These are phyloP conservation scores for Drosophila seclusa DNA, from an alignment of 2,888 invertebrate genomes.

Conservation along the genomic window DNA sequence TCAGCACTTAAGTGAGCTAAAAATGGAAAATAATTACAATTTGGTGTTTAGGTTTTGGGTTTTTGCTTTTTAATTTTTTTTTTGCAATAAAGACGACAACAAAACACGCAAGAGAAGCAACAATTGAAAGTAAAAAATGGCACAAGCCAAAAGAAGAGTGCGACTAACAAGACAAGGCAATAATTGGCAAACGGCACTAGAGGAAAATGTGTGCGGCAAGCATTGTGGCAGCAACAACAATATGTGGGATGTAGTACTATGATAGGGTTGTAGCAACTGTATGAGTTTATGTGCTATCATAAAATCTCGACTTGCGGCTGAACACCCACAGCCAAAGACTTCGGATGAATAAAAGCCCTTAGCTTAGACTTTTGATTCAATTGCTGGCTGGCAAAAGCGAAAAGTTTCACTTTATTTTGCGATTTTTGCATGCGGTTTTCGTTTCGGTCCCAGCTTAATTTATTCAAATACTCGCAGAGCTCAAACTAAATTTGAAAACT, in stretches of 20 bases:
- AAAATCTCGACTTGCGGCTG: slow-evolving; percentile 24
- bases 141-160: slow-evolving; percentile 16
- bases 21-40: slow-evolving; percentile 54
- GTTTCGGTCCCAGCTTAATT: slow-evolving; percentile 11
- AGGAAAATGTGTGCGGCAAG: slow-evolving; percentile 58
- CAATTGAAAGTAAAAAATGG: slow-evolving; percentile 46
- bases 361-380: slow-evolving; percentile 59
- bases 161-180: slow-evolving; percentile 39
- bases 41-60: not conserved
- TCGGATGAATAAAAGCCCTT: slow-evolving; percentile 9
- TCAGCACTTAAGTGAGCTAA: slow-evolving; percentile 28
- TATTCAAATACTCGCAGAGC: slow-evolving; percentile 26
- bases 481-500: slow-evolving; percentile 23
- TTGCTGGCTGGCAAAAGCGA: slow-evolving; percentile 39
- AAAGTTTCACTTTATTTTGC: slow-evolving; percentile 64
- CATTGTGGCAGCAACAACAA: slow-evolving; percentile 20
- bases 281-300: slow-evolving; percentile 52
- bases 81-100: slow-evolving; percentile 39
- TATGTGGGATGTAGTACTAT: not conserved
- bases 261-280: not conserved
- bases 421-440: slow-evolving; percentile 26
- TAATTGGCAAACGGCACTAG: slow-evolving; percentile 57
- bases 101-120: slow-evolving; percentile 1
- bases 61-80: slow-evolving; percentile 1
- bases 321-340: slow-evolving; percentile 16